These are phyloP conservation scores for Drosophila mimica DNA, from an alignment of 2,888 invertebrate genomes.

Conservation along the genomic window DNA sequence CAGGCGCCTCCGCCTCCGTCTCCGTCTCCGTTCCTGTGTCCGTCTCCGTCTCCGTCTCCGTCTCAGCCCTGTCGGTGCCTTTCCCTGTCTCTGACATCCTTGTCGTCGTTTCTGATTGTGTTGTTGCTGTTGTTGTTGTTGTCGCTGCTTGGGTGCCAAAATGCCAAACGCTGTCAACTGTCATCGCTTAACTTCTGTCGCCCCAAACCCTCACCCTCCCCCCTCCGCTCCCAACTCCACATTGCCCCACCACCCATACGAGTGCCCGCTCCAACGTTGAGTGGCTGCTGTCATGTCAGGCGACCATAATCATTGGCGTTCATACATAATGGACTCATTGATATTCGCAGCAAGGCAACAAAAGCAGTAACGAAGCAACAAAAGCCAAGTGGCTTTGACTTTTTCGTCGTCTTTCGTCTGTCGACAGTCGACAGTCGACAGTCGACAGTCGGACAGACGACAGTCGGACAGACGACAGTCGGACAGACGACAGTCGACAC, in stretches of 20 bases:
- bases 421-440: not conserved
- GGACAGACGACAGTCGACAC: constrained; percentile 1
- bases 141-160: constrained; percentile 58
- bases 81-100: constrained; percentile 6
- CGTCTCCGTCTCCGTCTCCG: not conserved
- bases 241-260: not conserved
- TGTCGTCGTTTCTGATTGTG: constrained; percentile 11
- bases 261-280: constrained; percentile 16
- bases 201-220: not conserved
- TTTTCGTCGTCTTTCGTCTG: constrained; percentile 9
- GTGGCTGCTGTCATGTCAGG: constrained; percentile 73
- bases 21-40: not conserved
- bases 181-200: constrained; percentile 48
- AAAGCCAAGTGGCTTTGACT: constrained; percentile 53
- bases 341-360: constrained; percentile 68
- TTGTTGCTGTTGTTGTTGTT: constrained; percentile 1
- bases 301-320: constrained; percentile 79
- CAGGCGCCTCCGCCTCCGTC: constrained; percentile 27
- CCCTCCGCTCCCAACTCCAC: not conserved
- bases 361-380: constrained; percentile 50
- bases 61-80: constrained; percentile 10
- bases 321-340: constrained; percentile 75
- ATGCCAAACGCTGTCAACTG: constrained; percentile 68
- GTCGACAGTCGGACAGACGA: not conserved
- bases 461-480: constrained; percentile 1